Base-by-base conservation (phyloP, 2,113 vertebrate genomes). In the Guaruba guarouba region DNA sequence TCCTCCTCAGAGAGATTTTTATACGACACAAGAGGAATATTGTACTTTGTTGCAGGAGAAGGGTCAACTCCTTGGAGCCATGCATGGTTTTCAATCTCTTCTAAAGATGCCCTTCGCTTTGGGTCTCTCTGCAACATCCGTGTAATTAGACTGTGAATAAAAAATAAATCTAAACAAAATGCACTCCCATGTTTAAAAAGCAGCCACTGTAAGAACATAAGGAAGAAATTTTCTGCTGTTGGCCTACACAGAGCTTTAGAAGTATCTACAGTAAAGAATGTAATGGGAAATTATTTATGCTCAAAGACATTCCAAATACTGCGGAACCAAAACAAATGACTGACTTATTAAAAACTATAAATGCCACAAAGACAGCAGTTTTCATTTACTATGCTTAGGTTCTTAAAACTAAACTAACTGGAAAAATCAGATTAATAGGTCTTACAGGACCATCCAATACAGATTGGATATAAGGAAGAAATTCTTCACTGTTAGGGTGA, bases 1-100 rank as follows among this genome's bases (percentile, higher is more conserved):
- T 99, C 99, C 94, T 99, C 99, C 48, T 99, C 99, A 0, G 99
- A 99, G 61, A 99, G 98, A 43, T 99, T 99, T 97, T 99, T 99
- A 96, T 99, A 99, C 1, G 99, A 99, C 35, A 99, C 99, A 2
- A 99, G 98, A 15, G 99, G 99, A 89, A 99, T 99, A 96, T 98
- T 99, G 81, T 98, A 99, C 96, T 99, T 99, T 6, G 99, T 99
- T 67, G 99, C 99, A 6, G 99, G 99, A 17, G 99, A 99, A 1
- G 99, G 99, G 96, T 99, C 99, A 31, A 99, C 99, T 18, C 99
- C 99, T 95, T 99, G 99, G 29, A 99, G 98, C 99, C 99, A 99
- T 0, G 99, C 96, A 27, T 99, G 99, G 73, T 98, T 98, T 96
- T 99, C 99, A 14, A 99, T 99, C 96, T 99, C 99, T 79, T 99